Percentiles rank a stretch among this genome's conserved stretches.
Conservation (phyloP, 2,113 vertebrate genomes). For the Ascaphus truei region DNA sequence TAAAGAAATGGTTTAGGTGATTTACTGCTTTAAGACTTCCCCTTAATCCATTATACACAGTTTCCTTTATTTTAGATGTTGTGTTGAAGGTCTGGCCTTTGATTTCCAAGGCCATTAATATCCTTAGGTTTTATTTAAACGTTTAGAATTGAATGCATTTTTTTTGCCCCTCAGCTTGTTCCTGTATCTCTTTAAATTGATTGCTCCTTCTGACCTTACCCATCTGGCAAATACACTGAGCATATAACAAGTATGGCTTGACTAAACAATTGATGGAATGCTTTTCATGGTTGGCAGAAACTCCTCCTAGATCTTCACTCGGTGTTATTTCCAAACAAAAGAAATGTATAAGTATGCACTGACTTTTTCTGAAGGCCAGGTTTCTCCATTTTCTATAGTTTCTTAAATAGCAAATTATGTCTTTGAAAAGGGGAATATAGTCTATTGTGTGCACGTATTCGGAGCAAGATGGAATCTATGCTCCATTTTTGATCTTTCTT, state of each 20-base stretch:
- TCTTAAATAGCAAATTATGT: slow-evolving; percentile 42
- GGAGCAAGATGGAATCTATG: not conserved
- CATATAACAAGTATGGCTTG: slow-evolving; percentile 26
- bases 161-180: slow-evolving; percentile 23
- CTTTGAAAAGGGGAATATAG: slow-evolving; percentile 44
- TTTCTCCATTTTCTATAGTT: slow-evolving; percentile 40
- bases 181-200: slow-evolving; percentile 35
- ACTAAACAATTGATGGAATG: slow-evolving; percentile 48
- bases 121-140: not conserved
- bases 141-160: slow-evolving; percentile 3
- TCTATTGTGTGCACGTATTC: not conserved
- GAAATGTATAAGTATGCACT: slow-evolving; percentile 37
- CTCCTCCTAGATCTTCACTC: slow-evolving; percentile 38
- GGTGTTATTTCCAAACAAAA: slow-evolving; percentile 24
- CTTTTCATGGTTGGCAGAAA: slow-evolving; percentile 38
- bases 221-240: slow-evolving; percentile 41
- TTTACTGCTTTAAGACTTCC: too few species aligned
- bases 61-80: not conserved
- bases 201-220: slow-evolving; percentile 43
- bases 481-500: not conserved
- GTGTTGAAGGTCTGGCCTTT: not conserved
- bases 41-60: not conserved
- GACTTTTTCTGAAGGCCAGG: slow-evolving; percentile 51
- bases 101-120: not conserved
- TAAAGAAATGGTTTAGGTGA: too few species aligned